Evolutionary conservation across 1,140 invertebrate species (phyloP), one percentile per base, ranked within the genome.

Genomic region (Parapsyche elsis): DNA sequence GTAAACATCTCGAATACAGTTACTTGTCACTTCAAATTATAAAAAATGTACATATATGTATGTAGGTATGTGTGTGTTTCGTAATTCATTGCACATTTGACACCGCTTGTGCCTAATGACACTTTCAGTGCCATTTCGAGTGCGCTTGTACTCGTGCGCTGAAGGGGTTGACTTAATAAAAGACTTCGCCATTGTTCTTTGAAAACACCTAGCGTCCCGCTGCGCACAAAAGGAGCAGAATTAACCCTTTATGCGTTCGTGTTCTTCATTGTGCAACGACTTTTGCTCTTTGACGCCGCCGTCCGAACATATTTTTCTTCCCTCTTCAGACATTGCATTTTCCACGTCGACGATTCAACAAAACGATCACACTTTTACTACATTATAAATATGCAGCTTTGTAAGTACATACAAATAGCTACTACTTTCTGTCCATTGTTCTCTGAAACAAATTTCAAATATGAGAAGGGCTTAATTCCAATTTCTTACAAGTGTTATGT

Each of bases 281-380:
- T 67, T 67, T 21, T 23, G 61, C 30, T 38, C 30, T 38, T 38
- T 38, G 30, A 38, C 30, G 30, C 7, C 30, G 30, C 30, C 30
- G 30, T 38, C 30, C 14, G 67, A 67, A 67, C 26, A 38, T 71
- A 67, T 67, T 71, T 45, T 38, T 61, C 21, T 24, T 61, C n/a
- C 9, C n/a, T 21, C 14, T 61, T 61, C 59, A 16, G 59, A 61
- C 21, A 10, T 61, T 71, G 26, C 67, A 23, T 19, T 38, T 71
- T 71, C 38, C 38, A 23, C 23, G 10, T 38, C 24, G 67, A 1
- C 10, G 14, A 38, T 9, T 71, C 14, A 14, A 71, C 10, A 30
- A 71, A 71, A 61, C 49, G 49, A 53, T 16, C 49, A 12, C 30
- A 38, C n/a, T 38, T 38, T 38, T 38, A 38, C 30, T 38, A 1